phyloP scores from a whole-genome alignment of 23 tunicate species.

The Botrylloides violaceus region DNA sequence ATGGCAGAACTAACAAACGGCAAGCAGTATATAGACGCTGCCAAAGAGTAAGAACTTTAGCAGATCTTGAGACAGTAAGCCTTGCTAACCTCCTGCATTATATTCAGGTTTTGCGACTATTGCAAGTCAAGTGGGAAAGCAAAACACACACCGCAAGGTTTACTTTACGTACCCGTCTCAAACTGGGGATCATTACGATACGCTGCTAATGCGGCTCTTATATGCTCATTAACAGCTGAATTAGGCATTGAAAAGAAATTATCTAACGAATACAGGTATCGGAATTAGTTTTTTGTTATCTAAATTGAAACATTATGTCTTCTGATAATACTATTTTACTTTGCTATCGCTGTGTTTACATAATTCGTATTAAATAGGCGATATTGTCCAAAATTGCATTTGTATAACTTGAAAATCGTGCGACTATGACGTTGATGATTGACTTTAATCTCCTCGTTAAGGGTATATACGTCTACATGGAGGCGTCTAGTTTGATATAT shows the following conservation, averaged over 20 bases:
- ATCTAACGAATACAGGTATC: slow-evolving; percentile 39
- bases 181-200: slow-evolving; percentile 91
- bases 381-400: no score
- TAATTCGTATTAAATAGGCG: no score
- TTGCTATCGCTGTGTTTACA: no score
- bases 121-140: slow-evolving; percentile 36
- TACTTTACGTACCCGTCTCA: slow-evolving; percentile 34
- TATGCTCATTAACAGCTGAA: slow-evolving; percentile 79
- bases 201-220: slow-evolving; percentile 84
- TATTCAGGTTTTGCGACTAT: slow-evolving; percentile 63
- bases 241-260: slow-evolving; percentile 38
- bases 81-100: not conserved
- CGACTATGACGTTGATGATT: no score
- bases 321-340: no score
- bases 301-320: no score
- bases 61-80: not conserved
- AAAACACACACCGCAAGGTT: slow-evolving; percentile 56
- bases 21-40: slow-evolving; percentile 22
- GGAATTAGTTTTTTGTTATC: no score
- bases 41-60: slow-evolving; percentile 28
- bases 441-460: no score
- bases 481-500: no score
- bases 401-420: no score
- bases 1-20: slow-evolving; percentile 56
- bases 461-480: no score